Evolutionary conservation across 2,113 vertebrate species (phyloP).

Genomic region (Romanogobio albipinnatus): DNA sequence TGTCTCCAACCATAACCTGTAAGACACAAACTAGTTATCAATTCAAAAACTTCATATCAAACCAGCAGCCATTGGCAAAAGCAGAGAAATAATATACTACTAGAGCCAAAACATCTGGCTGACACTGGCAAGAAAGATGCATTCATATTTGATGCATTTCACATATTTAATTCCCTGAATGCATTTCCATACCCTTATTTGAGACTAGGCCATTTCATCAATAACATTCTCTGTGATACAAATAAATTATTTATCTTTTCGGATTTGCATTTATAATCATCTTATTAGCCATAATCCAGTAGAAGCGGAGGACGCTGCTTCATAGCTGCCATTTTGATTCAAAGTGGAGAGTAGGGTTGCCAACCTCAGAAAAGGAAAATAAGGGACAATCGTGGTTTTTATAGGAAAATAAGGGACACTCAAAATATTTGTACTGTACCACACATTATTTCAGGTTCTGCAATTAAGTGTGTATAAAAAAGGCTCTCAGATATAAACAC

Average conservation of each 20-base stretch:
- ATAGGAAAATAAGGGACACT: too few relatives aligned
- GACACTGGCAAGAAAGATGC: neutral
- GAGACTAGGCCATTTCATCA: neutral
- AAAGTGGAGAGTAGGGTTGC: neutral
- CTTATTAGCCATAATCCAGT: conserved; percentile 7
- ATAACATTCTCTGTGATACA: neutral
- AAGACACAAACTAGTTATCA: conserved; percentile 90
- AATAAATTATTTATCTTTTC: neutral
- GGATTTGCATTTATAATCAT: conserved; percentile 26
- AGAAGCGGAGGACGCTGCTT: neutral
- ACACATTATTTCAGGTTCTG: too few relatives aligned
- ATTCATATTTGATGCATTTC: neutral
- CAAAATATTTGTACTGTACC: too few relatives aligned
- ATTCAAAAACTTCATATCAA: conserved; percentile 61
- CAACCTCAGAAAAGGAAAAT: too few relatives aligned
- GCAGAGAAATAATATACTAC: neutral
- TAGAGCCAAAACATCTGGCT: neutral
- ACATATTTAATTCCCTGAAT: neutral
- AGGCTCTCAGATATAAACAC: too few relatives aligned
- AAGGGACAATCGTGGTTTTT: too few relatives aligned
- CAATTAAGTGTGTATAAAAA: too few relatives aligned
- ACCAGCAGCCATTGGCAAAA: neutral
- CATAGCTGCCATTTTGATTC: conserved; percentile 11
- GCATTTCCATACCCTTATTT: neutral
- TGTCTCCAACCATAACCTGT: conserved; percentile 97